Evolutionary conservation across 2,797 vertebrate species (phyloP), one percentile per base, ranked within the genome.

Genomic region (Echeneis naucrates): DNA sequence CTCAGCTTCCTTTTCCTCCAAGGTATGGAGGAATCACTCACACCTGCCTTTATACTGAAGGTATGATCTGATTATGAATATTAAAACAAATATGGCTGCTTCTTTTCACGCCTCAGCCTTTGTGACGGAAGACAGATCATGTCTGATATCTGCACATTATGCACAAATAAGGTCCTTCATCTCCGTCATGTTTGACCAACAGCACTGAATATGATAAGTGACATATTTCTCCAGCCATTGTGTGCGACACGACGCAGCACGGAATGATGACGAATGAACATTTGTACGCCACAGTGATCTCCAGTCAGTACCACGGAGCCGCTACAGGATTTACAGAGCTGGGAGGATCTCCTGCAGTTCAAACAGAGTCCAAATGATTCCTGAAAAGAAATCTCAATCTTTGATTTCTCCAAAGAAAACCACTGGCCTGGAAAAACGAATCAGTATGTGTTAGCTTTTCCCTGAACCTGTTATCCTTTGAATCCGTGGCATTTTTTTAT

Each of bases 231-330:
- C n/a, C 13, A 37, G 37, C 32, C 40, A 67, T 16, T 50, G 24
- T 48, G 16, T 23, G 21, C 23, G 17, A 52, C 65, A 63, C 23
- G 35, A 44, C 40, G 42, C 0, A 3, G 55, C 19, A 27, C 13
- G 8, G 51, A 63, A 68, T 35, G 58, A 68, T 44, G 58, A 68
- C 56, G 58, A 63, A 75, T 68, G 65, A 50, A 21, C n/a, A 10
- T 40, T 24, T 24, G 24, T 32, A 21, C 42, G 42, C 24, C 5
- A 60, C 47, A 47, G 32, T 42, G 65, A 75, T n/a, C 64, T 55
- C 33, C 17, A 2, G 5, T 58, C 14, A 35, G 55, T 4, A 23
- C 26, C 45, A 44, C 44, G 52, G 30, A 47, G 52, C 21, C 42
- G 2, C 37, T 32, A n/a, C n/a, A 60, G 32, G 26, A 24, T 60